Evolutionary conservation across 2,888 invertebrate genomes (phyloP).

Genomic region (Trachelus troglodyta): DNA sequence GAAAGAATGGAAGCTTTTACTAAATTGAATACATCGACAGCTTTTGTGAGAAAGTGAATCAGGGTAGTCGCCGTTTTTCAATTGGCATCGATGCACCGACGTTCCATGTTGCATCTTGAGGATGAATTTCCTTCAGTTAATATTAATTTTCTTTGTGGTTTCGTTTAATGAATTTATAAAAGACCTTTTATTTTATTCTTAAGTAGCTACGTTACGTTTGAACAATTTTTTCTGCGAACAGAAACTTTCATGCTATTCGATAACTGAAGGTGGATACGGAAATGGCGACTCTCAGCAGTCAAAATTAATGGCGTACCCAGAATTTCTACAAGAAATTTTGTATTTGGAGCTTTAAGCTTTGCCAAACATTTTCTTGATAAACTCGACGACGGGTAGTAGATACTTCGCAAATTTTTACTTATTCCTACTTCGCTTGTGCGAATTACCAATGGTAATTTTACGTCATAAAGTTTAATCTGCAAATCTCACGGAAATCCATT

Average conservation of each 20-base stretch:
- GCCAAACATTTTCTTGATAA: conserved; percentile 24
- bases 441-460: not conserved
- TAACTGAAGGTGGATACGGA: not conserved
- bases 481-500: not conserved
- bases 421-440: not conserved
- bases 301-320: conserved; percentile 31
- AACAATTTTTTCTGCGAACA: too few species aligned
- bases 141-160: too few species aligned
- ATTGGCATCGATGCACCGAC: not conserved
- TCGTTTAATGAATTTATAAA: too few species aligned
- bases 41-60: not conserved
- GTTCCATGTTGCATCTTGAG: not conserved
- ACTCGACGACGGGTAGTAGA: not conserved
- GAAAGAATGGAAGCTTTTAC: not conserved
- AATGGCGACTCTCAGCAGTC: not conserved
- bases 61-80: not conserved
- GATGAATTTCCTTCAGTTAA: too few species aligned
- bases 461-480: not conserved
- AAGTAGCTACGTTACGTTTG: too few species aligned
- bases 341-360: conserved; percentile 55
- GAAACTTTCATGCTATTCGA: not conserved
- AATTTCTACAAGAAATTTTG: conserved; percentile 41
- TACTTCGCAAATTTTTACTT: not conserved
- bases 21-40: not conserved
- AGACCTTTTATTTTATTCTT: too few species aligned